Base-by-base conservation (phyloP, 2,888 invertebrate species). In the Drosophila suboccidentalis region DNA sequence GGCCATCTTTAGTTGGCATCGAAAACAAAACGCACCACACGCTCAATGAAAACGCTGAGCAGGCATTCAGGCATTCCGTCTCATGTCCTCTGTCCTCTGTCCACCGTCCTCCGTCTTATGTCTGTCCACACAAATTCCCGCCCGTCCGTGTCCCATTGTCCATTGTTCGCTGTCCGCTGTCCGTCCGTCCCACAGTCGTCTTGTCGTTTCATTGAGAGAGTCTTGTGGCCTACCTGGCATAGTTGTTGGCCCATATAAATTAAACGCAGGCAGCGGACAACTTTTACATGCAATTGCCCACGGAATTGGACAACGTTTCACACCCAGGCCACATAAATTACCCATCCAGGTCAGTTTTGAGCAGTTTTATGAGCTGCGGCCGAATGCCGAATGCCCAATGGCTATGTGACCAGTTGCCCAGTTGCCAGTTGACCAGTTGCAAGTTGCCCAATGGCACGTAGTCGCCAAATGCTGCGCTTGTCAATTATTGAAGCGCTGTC, bases 251-350 rank as follows among this genome's bases (percentile, higher is more conserved):
- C 83, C 70, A 86, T 69, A 83, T 83, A 83, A 86, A 83, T 83
- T 86, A 83, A 83, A 86, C 79, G 80, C 86, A 82, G 82, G 79
- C 83, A 76, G 69, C 76, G 78, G 64, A 70, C 86, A 81, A 82
- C 84, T 83, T 83, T 86, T 81, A 86, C 87, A 83, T 86, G 82
- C 87, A 86, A 83, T 83, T 83, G 87, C 83, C 83, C 82, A 77
- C 71, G 75, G 77, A 67, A 77, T 77, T 74, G 78, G 55, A 74
- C 63, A 73, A 63, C 67, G 81, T 76, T 86, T 82, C 81, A 78
- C 82, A 86, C 82, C 71, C 80, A 59, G 71, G 68, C 86, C 82
- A 82, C 87, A 83, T 83, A 83, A 83, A 83, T 83, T 83, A 83
- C 78, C 81, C 78, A 83, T 81, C 81, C 81, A 79, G 87, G 87